Base-by-base conservation (phyloP, 1,140 invertebrate species). In the Drosophila suzukii region DNA sequence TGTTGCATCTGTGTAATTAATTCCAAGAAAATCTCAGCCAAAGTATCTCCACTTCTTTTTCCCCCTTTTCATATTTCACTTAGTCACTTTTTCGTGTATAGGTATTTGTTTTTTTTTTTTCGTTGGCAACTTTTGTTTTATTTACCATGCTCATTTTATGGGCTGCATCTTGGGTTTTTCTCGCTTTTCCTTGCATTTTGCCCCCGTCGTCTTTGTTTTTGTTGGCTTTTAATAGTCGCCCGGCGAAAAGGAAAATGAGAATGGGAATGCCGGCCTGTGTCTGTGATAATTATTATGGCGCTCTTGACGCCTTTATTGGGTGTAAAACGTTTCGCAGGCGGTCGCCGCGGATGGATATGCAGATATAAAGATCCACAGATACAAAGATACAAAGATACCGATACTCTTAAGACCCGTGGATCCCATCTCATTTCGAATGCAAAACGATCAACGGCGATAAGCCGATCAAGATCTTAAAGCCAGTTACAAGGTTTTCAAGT, bases 241-340 rank as follows among this genome's bases (percentile, higher is more conserved):
- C 36, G 54, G 58, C 51, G 20, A 17, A 56, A 54, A 17, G 17
- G 20, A 24, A n/a, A 57, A 41, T 46, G 66, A 4, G 56, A 68
- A 39, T 49, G 32, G 43, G 17, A 46, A 39, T 39, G 38, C 20
- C 57, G 39, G 68, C 49, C 49, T 56, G 57, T 70, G 73, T 54
- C 62, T 76, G 68, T 83, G 79, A 86, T 86, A 88, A 86, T 86
- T 86, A 88, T 86, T 88, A 86, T 86, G 83, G 79, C 53, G 53
- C 83, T 86, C 83, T 86, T 86, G 83, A 86, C 83, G 83, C 83
- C 83, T 86, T 86, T 86, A 86, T 86, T 82, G 86, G 68, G 83
- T 86, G 83, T 88, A 86, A 86, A 86, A 86, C 79, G 83, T 77
- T 86, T 82, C 59, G 79, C 83, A 88, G 83, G 61, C 83, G 71